These are phyloP conservation scores for Dipodomys spectabilis DNA, from an alignment of 2,113 vertebrate genomes.

Conservation along the genomic window DNA sequence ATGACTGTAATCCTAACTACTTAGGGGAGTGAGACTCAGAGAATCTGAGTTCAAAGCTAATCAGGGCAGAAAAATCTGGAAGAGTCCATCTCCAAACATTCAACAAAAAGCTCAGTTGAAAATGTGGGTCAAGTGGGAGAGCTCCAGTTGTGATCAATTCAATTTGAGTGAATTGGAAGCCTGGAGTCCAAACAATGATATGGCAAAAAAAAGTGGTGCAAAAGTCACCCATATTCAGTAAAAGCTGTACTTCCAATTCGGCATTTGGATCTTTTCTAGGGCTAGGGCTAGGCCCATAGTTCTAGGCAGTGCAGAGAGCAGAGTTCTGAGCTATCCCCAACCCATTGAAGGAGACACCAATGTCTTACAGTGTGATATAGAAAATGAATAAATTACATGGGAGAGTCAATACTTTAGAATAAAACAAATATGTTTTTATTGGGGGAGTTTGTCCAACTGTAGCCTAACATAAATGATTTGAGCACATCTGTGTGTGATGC, in stretches of 20 bases:
- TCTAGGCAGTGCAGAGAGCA: no score
- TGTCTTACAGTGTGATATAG: neutral
- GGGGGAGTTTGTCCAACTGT: neutral
- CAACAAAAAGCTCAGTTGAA: no score
- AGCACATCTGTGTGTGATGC: neutral
- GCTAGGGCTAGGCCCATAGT: neutral
- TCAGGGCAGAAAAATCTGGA: no score
- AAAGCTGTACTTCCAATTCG: neutral
- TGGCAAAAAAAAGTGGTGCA: neutral
- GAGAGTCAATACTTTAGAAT: neutral
- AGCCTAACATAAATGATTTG: neutral
- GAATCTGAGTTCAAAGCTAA: no score
- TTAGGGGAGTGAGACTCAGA: no score
- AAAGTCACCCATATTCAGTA: neutral
- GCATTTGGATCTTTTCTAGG: neutral
- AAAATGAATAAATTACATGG: neutral
- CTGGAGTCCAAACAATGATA: no score
- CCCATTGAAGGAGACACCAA: neutral
- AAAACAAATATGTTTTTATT: neutral
- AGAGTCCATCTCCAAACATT: no score
- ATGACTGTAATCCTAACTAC: no score
- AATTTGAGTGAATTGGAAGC: no score
- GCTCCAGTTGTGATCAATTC: no score
- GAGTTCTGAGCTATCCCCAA: no score
- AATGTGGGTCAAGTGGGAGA: no score